A percentile compares a stretch with the other conserved stretches of the same genome.
These are phyloP conservation scores for Branchipolynoe longqiensis DNA, from an alignment of 2,888 invertebrate species.

Conservation along the genomic window DNA sequence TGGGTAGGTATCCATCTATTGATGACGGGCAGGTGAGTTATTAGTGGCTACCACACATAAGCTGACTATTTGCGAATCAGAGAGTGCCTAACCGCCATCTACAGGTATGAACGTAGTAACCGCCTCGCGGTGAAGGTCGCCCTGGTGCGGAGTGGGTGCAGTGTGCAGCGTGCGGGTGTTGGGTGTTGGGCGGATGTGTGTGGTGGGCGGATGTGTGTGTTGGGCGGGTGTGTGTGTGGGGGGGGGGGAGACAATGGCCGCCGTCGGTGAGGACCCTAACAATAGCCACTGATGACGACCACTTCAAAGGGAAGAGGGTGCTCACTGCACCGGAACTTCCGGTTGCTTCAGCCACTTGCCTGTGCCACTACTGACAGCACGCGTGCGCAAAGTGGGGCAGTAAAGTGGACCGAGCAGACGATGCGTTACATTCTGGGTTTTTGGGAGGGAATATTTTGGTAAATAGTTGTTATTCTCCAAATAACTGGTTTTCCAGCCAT, in stretches of 20 bases:
- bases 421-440: neutral
- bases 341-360: neutral
- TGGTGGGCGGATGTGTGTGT: no score
- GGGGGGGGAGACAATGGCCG: constrained; percentile 11
- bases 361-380: neutral
- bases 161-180: neutral
- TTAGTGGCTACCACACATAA: no score
- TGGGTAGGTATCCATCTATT: no score
- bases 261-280: neutral
- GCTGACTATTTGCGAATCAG: no score
- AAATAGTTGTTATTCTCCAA: no score
- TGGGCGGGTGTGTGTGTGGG: no score
- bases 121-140: no score
- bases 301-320: constrained; percentile 33
- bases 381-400: neutral
- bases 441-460: neutral
- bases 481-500: no score
- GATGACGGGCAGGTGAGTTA: no score
- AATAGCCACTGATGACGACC: constrained; percentile 24
- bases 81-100: no score
- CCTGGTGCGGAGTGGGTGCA: neutral
- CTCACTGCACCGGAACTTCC: neutral
- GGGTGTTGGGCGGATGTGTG: no score
- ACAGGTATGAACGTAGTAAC: no score
- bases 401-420: neutral